phyloP scores from a whole-genome alignment of 2,888 invertebrate genomes.

The Aphidius colemani region DNA sequence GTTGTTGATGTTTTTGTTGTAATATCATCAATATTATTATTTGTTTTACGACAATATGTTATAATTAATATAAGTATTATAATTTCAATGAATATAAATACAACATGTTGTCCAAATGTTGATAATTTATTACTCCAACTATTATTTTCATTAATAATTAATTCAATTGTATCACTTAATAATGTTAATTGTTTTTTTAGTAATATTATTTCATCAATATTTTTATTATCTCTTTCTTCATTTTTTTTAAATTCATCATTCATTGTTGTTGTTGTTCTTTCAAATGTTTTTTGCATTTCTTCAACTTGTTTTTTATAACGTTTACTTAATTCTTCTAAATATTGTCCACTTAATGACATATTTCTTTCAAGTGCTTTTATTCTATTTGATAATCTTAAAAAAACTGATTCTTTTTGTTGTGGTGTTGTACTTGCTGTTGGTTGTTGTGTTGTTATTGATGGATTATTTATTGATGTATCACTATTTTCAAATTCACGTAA shows the following conservation, averaged over 20 bases:
- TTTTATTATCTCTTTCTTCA: slow-evolving; percentile 77
- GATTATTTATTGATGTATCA: slow-evolving; percentile 50
- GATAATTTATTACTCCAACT: slow-evolving; percentile 69
- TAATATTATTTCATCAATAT: slow-evolving; percentile 76
- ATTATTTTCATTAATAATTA: slow-evolving; percentile 67
- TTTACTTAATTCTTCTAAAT: slow-evolving; percentile 92
- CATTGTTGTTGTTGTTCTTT: slow-evolving; percentile 76
- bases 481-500: slow-evolving; percentile 53
- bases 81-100: slow-evolving; percentile 62
- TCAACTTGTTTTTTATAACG: slow-evolving; percentile 96
- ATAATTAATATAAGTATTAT: slow-evolving; percentile 63
- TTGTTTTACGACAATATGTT: slow-evolving; percentile 60
- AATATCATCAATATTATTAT: slow-evolving; percentile 54
- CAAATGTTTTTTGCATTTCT: slow-evolving; percentile 85
- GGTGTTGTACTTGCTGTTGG: slow-evolving; percentile 53
- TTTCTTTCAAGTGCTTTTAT: slow-evolving; percentile 96
- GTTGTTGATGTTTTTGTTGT: slow-evolving; percentile 43
- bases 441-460: slow-evolving; percentile 51
- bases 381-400: slow-evolving; percentile 91
- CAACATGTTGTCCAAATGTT: slow-evolving; percentile 63
- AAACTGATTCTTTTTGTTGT: slow-evolving; percentile 90
- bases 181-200: slow-evolving; percentile 70
- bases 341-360: slow-evolving; percentile 95
- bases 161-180: slow-evolving; percentile 67
- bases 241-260: slow-evolving; percentile 73